Evolutionary conservation across 2,888 invertebrate species (phyloP), one percentile per base, ranked within the genome.

Genomic region (Mactromeris polynyma): DNA sequence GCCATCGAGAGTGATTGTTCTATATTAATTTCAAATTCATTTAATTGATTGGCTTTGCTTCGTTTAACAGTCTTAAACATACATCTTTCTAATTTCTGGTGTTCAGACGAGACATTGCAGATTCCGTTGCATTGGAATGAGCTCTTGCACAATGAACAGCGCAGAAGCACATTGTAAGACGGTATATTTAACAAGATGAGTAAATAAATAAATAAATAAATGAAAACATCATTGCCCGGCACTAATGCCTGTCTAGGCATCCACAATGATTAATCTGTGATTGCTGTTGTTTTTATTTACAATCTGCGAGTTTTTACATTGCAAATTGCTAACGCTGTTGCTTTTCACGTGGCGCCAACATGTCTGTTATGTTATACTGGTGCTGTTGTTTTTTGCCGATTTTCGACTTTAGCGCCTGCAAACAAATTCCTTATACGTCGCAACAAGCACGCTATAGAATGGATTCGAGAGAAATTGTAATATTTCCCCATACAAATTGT

Each of bases 331-430:
- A 73, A 33, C 36, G 33, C 36, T 73, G 73, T 33, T 73, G 14
- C 73, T 73, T 31, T 14, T 73, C 33, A 31, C 17, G 33, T 36
- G 73, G 73, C 73, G 73, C 31, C 73, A 19, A 19, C 14, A 4
- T 36, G 73, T 73, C 73, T 73, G 73, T 36, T 36, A 73, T 73
- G 14, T 73, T 17, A 33, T 73, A 33, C 73, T 36, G 19, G 2
- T 19, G 31, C 36, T 36, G 73, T 73, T 73, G 19, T 6, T 73
- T 33, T 73, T 73, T 73, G 73, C 73, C 73, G 73, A 73, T 73
- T 73, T 73, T 73, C 58, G 73, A 73, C 73, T 73, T 36, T 36
- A 73, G 73, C 73, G 73, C 36, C 36, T 73, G 73, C 73, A 73
- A 73, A 36, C 36, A 73, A 36, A 73, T 73, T 73, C 73, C 33